Evolutionary conservation across 2,113 vertebrate species (phyloP).

Genomic region (Sinocyclocheilus anshuiensis): DNA sequence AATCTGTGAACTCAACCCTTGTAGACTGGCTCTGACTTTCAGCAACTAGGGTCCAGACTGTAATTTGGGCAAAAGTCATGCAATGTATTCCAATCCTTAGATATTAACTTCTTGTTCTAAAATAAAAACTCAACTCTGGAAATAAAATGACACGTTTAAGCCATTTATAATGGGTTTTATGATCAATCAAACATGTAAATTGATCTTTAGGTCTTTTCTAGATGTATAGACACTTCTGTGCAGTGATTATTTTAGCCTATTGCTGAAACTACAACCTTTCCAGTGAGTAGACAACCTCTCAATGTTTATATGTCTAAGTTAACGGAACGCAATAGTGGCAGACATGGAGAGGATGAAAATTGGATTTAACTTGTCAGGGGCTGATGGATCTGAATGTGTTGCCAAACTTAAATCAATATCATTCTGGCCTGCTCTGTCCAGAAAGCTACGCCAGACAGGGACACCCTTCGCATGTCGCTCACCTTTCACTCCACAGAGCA

Average conservation of each 20-base stretch:
- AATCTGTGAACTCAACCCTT: no score
- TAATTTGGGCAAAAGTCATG: no score
- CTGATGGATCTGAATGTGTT: slow-evolving; percentile 42
- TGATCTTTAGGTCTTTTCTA: neutral
- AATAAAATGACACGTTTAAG: no score
- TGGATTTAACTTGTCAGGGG: slow-evolving; percentile 46
- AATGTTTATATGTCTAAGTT: slow-evolving; percentile 35
- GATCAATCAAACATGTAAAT: neutral
- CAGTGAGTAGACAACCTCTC: slow-evolving; percentile 8
- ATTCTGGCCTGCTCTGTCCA: slow-evolving; percentile 29
- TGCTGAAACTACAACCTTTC: slow-evolving; percentile 29
- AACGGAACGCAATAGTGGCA: slow-evolving; percentile 43
- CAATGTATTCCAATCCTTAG: no score
- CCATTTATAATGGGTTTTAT: neutral
- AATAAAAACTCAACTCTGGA: no score
- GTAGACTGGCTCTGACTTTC: no score
- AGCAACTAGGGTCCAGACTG: no score
- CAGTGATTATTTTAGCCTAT: neutral
- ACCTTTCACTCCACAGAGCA: neutral
- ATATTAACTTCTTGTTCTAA: no score
- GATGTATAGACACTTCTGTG: neutral
- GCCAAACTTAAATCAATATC: slow-evolving; percentile 47
- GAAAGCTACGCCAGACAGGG: slow-evolving; percentile 2
- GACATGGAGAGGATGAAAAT: slow-evolving; percentile 46
- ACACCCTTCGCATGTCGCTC: neutral